These are phyloP conservation scores for Ctena decussata DNA, from an alignment of 2,888 invertebrate species.

Conservation along the genomic window DNA sequence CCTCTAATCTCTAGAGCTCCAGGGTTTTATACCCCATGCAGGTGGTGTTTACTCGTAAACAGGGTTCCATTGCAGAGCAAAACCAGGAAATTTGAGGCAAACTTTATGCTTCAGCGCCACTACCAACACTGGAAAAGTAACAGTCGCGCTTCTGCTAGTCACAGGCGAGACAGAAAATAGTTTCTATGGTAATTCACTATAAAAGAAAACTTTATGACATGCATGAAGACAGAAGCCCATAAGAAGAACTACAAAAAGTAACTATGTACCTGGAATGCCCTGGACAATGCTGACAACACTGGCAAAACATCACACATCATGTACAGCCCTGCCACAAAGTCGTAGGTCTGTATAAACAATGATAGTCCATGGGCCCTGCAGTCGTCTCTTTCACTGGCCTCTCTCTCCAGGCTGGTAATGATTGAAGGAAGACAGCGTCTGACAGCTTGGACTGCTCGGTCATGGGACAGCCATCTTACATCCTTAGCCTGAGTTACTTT, in stretches of 20 bases:
- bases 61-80: no score
- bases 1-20: no score
- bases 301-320: conserved; percentile 54
- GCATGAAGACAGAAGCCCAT: no score
- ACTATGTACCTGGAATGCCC: conserved; percentile 38
- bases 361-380: conserved; percentile 41
- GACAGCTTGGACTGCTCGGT: conserved; percentile 31
- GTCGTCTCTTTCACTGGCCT: conserved; percentile 43
- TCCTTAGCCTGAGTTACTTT: conserved; percentile 41
- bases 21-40: no score
- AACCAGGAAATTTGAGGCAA: no score
- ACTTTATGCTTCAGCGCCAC: no score
- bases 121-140: no score
- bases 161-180: no score
- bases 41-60: no score
- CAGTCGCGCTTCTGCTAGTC: no score
- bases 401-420: conserved; percentile 41
- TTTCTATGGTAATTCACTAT: no score
- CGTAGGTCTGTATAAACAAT: conserved; percentile 34
- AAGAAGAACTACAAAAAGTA: background rate
- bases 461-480: conserved; percentile 55
- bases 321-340: conserved; percentile 38
- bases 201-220: no score
- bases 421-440: conserved; percentile 37
- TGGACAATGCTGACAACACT: conserved; percentile 32